A percentile compares a stretch with the other conserved stretches of the same genome.
phyloP scores from a whole-genome alignment of 2,888 invertebrate species.

The Drosophila koepferae region DNA sequence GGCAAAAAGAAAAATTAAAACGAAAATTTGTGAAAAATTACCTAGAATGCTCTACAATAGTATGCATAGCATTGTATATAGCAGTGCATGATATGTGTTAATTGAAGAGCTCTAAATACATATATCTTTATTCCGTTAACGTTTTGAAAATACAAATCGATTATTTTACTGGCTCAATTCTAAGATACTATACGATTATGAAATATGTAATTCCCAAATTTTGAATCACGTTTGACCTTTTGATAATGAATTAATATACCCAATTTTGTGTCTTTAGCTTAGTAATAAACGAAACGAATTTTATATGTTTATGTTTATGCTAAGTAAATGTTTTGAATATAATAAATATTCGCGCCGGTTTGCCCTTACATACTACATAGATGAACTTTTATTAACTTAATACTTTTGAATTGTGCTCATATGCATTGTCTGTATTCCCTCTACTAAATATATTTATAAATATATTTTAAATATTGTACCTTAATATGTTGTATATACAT shows the following conservation, averaged over 20 bases:
- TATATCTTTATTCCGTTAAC: neutral
- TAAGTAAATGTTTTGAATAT: neutral
- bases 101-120: neutral
- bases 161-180: neutral
- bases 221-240: slow-evolving; percentile 5
- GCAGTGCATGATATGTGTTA: neutral
- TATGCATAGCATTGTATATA: neutral
- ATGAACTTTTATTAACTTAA: neutral
- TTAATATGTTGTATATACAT: neutral
- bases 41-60: neutral
- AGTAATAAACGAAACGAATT: neutral
- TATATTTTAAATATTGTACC: neutral
- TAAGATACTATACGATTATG: slow-evolving; percentile 11
- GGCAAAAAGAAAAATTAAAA: neutral
- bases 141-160: neutral
- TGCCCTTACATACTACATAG: neutral
- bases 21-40: neutral
- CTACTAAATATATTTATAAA: neutral
- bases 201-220: slow-evolving; percentile 1
- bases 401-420: neutral
- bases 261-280: slow-evolving; percentile 9
- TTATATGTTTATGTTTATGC: neutral
- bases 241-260: neutral
- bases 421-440: slow-evolving; percentile 1
- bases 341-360: neutral